Base-by-base conservation (phyloP, 2,797 vertebrate species). In the Sebastes hubbsi region DNA sequence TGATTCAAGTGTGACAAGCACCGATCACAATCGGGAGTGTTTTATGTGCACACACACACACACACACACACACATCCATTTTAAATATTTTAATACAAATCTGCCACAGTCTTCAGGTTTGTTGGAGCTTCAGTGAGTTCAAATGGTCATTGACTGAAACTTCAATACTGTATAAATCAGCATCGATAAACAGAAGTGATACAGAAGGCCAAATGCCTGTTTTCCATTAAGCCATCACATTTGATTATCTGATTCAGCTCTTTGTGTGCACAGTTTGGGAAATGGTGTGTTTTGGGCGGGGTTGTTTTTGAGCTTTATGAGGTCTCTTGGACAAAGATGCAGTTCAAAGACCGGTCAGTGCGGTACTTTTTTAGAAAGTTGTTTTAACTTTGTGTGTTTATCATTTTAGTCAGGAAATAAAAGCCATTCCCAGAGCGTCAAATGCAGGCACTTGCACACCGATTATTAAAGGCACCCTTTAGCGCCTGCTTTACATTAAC, bases 151-250 rank as follows among this genome's bases (percentile, higher is more conserved):
- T 38, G 59, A 68, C 38, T 58, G 52, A 25, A 25, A 2, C 42
- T 30, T 59, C 8, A 16, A 25, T 67, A 71, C 46, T 67, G 62
- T 66, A 20, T 42, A 32, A 74, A 82, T 32, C 69, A 27, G 63
- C 66, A 63, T 3, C 30, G 38, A 36, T 73, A 56, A 69, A 73
- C 81, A 78, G 77, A 83, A 78, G 80, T 88, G 49, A 78, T 30
- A 38, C 83, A 68, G 8, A 8, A 30, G 22, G 76, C 38, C 72
- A 69, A 34, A 22, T 81, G 69, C 76, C 32, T 14, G 22, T 52
- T 89, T 82, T 78, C 60, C 59, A 55, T 68, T 2, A 29, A 56
- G 80, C 84, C 81, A 78, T 87, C 82, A 85, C 29, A 77, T 83
- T 72, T 60, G 9, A 75, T 73, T 58, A 25, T 55, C 27, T 9